Evolutionary conservation across 2,113 vertebrate genomes (phyloP), one percentile per base, ranked within the genome.

Genomic region (Gallinago undulata): DNA sequence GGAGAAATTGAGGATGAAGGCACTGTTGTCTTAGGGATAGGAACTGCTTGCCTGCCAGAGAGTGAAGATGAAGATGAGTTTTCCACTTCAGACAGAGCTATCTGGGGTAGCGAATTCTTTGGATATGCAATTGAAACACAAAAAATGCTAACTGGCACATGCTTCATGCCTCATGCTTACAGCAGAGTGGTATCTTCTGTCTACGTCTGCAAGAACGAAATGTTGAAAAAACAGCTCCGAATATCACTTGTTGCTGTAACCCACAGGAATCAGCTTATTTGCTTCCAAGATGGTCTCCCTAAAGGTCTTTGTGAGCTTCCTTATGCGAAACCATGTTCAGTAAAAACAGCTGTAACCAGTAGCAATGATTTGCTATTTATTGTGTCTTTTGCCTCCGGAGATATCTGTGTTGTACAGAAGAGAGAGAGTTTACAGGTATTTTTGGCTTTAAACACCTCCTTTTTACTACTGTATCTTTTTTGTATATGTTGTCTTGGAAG

Each of bases 381-480:
- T 62, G 82, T 99, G 30, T 97, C 96, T 60, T 99, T 99, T 97
- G 83, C 79, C 31, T 98, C 97, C 9, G 98, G 97, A 31, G 97
- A 98, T 57, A 97, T 92, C 30, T 99, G 99, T 80, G 98, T 98
- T 37, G 76, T 99, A 56, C 98, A 77, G 72, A 96, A 98, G 98
- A 98, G 98, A 96, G 98, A 99, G 55, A 98, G 96, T 23, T 99
- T 99, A 87, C 98, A 99, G 99, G 99, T 99, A 98, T 53, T 78
- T 72, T n/a, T 86, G 41, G 33, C 60, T 75, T 89, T 91, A 41
- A 76, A 50, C 45, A 82, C 13, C 25, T 85, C 33, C 2, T 10
- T 90, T 77, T 88, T 83, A 25, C 37, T 15, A 2, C 10, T 17
- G 0, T 25, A 22, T 56, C 3, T 84, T 47, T 82, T 24, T 45